Evolutionary conservation across 2,113 vertebrate species (phyloP).

Genomic region (Sciurus niger): DNA sequence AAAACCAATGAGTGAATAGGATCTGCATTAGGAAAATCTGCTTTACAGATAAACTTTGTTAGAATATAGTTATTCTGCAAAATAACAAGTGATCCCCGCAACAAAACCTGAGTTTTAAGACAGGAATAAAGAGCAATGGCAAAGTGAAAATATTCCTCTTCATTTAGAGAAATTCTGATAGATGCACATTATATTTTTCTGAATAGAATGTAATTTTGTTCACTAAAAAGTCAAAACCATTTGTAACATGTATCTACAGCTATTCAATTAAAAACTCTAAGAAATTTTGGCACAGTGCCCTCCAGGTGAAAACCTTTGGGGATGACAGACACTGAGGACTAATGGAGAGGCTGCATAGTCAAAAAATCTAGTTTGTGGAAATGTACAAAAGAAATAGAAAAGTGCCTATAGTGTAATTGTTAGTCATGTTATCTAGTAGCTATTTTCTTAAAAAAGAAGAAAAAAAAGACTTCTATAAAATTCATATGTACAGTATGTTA

Average conservation of each 20-base stretch:
- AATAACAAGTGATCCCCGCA: background rate
- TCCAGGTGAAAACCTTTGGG: background rate
- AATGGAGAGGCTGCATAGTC: background rate
- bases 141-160: conserved; percentile 1
- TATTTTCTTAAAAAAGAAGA: background rate
- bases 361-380: background rate
- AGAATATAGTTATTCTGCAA: background rate
- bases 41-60: background rate
- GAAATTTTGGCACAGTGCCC: background rate
- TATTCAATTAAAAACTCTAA: background rate
- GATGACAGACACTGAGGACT: background rate
- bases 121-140: background rate
- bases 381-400: conserved; percentile 24
- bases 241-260: background rate
- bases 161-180: background rate
- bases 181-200: background rate
- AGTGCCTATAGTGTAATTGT: background rate
- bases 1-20: background rate
- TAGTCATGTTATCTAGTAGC: background rate
- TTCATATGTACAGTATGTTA: background rate
- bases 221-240: conserved; percentile 36
- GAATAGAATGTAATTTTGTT: conserved; percentile 32
- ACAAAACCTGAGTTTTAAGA: background rate
- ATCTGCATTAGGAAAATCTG: background rate
- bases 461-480: background rate